Evolutionary conservation across 92 coral and sea anemone genomes (phyloP), one percentile per base, ranked within the genome.

Genomic region (Paragorgia papillata): DNA sequence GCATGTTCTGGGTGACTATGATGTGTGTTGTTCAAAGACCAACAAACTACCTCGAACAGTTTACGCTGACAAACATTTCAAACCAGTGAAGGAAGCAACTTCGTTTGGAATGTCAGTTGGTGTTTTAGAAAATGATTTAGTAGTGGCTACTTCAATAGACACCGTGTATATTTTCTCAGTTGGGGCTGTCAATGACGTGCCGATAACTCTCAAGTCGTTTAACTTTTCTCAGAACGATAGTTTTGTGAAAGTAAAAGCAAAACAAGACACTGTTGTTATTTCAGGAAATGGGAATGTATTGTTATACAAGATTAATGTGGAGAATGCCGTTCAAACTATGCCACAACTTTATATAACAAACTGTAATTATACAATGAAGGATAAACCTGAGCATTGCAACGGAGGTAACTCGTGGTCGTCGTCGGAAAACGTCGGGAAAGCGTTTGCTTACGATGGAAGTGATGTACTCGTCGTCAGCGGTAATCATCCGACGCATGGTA

Each of bases 41-140:
- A 64, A 75, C 32, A 83, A 78, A 59, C 79, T 81, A 3, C 63
- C 83, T 21, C 69, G 54, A 5, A 28, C 77, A 29, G 83, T 64
- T 13, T 73, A 74, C 80, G 62, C 92, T 27, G 98, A 94, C 66
- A 76, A 60, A 15, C 98, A 94, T 54, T 82, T 88, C 64, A 94
- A 94, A 50, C 80, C 98, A 2, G 85, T 90, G 0, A 40, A 79
- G 28, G 85, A 89, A 14, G 43, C 82, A 12, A 55, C 85, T 25
- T 74, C 35, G 29, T 94, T 94, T 74, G 98, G 98, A 34, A 79
- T 78, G 3, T 86, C 91, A 15, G 86, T 94, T 14, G 86, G 76
- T 29, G 59, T 50, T 58, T 73, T 94, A 40, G 79, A 82, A 71
- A 75, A 87, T 33, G 81, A 80, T 24, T 57, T 81, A 40, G 69